Conservation (phyloP, 2,797 vertebrate genomes). For the Phoebastria nigripes region DNA sequence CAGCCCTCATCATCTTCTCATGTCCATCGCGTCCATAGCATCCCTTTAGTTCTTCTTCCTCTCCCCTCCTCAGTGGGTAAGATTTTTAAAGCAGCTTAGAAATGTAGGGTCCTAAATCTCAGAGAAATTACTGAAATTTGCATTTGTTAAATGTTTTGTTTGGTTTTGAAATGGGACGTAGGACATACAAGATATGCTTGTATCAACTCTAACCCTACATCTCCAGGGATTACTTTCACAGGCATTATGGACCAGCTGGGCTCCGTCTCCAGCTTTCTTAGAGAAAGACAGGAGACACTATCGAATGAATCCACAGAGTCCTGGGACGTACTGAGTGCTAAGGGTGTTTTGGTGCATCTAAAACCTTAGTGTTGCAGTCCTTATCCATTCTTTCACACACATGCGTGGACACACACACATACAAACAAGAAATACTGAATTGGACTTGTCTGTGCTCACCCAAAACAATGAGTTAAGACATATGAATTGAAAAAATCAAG, state of each 20-base stretch:
- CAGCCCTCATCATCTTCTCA: neutral
- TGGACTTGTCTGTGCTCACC: neutral
- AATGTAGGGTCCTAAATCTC: neutral
- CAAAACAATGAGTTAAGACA: neutral
- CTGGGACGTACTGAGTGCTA: neutral
- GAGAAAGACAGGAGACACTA: neutral
- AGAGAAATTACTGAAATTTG: neutral
- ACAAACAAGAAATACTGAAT: neutral
- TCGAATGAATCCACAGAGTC: neutral
- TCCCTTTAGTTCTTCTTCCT: neutral
- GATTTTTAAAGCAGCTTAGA: neutral
- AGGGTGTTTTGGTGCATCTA: neutral
- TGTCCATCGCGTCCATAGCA: neutral
- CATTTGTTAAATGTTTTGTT: neutral
- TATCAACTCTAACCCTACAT: neutral
- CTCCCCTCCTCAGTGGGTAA: accelerated
- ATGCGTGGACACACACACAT: accelerated
- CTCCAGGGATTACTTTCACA: neutral
- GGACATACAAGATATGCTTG: neutral
- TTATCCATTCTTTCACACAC: neutral
- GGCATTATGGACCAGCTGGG: neutral
- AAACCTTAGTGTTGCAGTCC: neutral
- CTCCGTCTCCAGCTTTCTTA: neutral
- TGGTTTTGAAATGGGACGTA: neutral
- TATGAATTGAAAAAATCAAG: neutral